These are phyloP conservation scores for Griposia aprilina DNA, from an alignment of 2,888 invertebrate species.

Conservation along the genomic window DNA sequence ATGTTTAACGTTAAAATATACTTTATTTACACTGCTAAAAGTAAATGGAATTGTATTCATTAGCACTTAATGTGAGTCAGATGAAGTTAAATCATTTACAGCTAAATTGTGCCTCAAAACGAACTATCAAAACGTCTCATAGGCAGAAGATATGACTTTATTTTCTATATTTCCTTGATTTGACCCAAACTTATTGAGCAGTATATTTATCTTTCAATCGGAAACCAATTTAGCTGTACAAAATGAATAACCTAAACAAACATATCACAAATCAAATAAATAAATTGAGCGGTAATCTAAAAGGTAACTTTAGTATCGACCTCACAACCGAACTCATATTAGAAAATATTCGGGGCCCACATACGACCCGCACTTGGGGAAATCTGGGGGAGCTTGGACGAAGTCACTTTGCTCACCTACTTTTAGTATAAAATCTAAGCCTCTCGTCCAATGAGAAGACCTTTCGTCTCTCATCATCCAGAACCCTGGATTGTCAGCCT, in stretches of 20 bases:
- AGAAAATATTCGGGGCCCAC: constrained; percentile 94
- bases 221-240: constrained; percentile 57
- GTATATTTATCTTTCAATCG: constrained; percentile 35
- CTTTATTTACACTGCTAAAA: constrained; percentile 65
- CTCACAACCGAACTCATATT: constrained; percentile 76
- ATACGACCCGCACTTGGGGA: constrained; percentile 95
- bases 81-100: constrained; percentile 30
- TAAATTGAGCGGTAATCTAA: constrained; percentile 72
- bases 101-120: constrained; percentile 35
- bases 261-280: constrained; percentile 78
- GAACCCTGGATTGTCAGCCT: constrained; percentile 94
- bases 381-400: constrained; percentile 92
- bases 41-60: constrained; percentile 29
- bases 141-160: constrained; percentile 30
- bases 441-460: constrained; percentile 93
- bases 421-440: constrained; percentile 93
- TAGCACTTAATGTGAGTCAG: constrained; percentile 43
- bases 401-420: constrained; percentile 93
- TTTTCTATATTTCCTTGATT: constrained; percentile 44
- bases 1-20: constrained; percentile 37
- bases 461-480: constrained; percentile 95
- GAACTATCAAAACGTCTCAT: constrained; percentile 24
- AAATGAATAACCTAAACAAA: constrained; percentile 64
- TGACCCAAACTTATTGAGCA: constrained; percentile 26
- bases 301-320: constrained; percentile 65